A percentile compares a stretch with the other conserved stretches of the same genome.
Conservation (phyloP, 1,140 invertebrate genomes). For the Pseudachorutes palmiensis region DNA sequence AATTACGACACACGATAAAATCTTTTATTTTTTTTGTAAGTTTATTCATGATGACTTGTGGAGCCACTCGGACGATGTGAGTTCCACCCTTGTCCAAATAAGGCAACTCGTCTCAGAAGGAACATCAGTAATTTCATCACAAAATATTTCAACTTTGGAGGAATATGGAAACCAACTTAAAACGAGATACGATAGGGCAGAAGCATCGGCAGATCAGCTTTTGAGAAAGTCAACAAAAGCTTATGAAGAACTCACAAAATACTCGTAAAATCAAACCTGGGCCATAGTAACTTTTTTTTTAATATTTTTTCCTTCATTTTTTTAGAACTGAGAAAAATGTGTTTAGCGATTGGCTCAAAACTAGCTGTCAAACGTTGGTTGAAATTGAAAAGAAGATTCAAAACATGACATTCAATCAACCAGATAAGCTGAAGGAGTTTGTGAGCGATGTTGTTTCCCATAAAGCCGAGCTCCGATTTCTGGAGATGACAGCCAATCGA, state of each 20-base stretch:
- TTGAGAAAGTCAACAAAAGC: conserved; percentile 65
- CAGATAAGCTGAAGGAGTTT: conserved; percentile 72
- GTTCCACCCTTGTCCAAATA: conserved; percentile 74
- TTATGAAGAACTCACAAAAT: conserved; percentile 76
- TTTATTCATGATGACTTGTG: neutral
- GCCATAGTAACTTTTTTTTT: neutral
- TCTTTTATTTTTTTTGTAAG: neutral
- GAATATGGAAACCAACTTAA: conserved; percentile 72
- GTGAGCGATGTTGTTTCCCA: conserved; percentile 88
- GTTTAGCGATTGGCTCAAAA: conserved; percentile 74
- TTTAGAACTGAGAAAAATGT: conserved; percentile 55
- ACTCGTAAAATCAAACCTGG: conserved; percentile 49
- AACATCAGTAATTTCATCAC: conserved; percentile 77
- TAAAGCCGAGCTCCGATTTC: conserved; percentile 84
- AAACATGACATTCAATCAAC: conserved; percentile 44
- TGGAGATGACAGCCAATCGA: conserved; percentile 87
- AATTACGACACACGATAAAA: neutral
- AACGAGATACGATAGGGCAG: conserved; percentile 68
- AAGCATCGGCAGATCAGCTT: conserved; percentile 65
- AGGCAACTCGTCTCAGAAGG: conserved; percentile 81
- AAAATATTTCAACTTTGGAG: conserved; percentile 77
- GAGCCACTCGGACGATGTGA: neutral
- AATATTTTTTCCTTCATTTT: neutral
- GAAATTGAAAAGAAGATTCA: conserved; percentile 75
- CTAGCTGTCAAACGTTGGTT: conserved; percentile 64